Conservation (phyloP, 2,797 vertebrate species). For the Chrosomus eos region DNA sequence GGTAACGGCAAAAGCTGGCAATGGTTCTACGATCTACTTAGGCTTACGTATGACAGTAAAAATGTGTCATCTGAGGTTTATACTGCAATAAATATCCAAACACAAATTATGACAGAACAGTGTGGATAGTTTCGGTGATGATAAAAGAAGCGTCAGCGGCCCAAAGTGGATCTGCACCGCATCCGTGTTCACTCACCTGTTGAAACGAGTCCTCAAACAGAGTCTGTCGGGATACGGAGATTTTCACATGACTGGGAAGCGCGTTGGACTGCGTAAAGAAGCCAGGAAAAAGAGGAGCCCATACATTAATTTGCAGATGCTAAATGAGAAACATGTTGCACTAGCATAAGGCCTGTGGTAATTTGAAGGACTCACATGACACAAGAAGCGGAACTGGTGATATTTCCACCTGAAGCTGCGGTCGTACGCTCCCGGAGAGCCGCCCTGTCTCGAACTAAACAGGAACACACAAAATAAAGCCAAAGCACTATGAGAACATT, state of each 20-base stretch:
- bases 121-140: not conserved
- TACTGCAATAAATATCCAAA: too few species aligned
- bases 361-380: slow-evolving; percentile 86
- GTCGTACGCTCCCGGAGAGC: slow-evolving; percentile 93
- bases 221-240: slow-evolving; percentile 94
- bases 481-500: not conserved
- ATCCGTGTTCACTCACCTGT: slow-evolving; percentile 80
- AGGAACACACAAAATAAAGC: slow-evolving; percentile 20
- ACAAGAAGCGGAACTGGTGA: slow-evolving; percentile 98
- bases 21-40: not conserved
- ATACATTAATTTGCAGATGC: not conserved
- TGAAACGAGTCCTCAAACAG: slow-evolving; percentile 98
- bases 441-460: slow-evolving; percentile 86
- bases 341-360: not conserved
- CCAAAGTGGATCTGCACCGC: not conserved
- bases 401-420: slow-evolving; percentile 99
- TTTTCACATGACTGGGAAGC: slow-evolving; percentile 95
- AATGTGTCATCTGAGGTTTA: too few species aligned
- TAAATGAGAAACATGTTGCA: not conserved
- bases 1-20: not conserved
- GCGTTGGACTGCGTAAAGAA: slow-evolving; percentile 86
- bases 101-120: not conserved
- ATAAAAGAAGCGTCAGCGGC: not conserved
- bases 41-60: too few species aligned
- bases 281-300: not conserved